Evolutionary conservation across 53 echinoderm and acorn worm species (phyloP).

Genomic region (Arbacia lixula): DNA sequence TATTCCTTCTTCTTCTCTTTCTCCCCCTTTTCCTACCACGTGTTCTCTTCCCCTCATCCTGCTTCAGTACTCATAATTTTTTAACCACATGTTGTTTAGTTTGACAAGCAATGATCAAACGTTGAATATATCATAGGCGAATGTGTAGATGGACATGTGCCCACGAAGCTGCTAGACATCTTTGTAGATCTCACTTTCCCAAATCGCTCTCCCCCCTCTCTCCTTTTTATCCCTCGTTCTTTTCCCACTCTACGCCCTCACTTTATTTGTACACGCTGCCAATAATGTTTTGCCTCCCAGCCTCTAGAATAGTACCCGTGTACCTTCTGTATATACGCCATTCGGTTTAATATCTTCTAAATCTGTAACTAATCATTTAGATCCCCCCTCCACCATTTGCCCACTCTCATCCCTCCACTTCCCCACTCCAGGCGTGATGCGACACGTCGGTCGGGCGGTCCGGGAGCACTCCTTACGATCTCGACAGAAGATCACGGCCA

Average conservation of each 20-base stretch:
- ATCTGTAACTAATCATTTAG: too few relatives aligned
- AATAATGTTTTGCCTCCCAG: not conserved
- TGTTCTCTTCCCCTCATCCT: not conserved
- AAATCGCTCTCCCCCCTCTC: too few relatives aligned
- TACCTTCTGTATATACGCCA: too few relatives aligned
- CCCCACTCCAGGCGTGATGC: constrained; percentile 77
- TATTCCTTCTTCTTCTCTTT: not conserved
- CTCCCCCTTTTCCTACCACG: not conserved
- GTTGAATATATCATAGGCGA: not conserved
- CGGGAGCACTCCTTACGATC: constrained; percentile 86
- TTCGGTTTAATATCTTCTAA: too few relatives aligned
- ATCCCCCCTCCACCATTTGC: too few relatives aligned
- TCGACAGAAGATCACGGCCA: constrained; percentile 79
- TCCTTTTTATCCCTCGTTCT: too few relatives aligned
- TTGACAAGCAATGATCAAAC: not conserved
- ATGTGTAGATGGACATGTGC: too few relatives aligned
- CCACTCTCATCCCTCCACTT: too few relatives aligned
- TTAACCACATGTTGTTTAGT: not conserved
- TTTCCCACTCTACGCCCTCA: too few relatives aligned
- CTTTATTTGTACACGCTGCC: not conserved
- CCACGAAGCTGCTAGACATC: too few relatives aligned
- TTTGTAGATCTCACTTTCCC: too few relatives aligned
- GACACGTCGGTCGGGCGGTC: constrained; percentile 87
- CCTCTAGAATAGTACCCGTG: not conserved
- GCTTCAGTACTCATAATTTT: too few relatives aligned